These are phyloP conservation scores for Microplitis manilae DNA, from an alignment of 2,888 invertebrate genomes.

Conservation along the genomic window DNA sequence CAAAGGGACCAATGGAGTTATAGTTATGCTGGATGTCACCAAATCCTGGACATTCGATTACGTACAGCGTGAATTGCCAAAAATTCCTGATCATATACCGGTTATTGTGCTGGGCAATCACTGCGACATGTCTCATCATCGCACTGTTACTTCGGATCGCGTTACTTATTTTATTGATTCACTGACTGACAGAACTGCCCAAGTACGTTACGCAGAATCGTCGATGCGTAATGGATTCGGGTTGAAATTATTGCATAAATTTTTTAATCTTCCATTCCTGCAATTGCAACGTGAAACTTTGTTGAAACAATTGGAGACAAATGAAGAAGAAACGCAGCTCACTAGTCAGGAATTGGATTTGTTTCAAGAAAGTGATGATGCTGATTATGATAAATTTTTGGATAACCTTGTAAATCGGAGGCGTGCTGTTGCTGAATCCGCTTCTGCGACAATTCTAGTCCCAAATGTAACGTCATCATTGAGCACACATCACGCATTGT, in stretches of 20 bases:
- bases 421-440: slow-evolving; percentile 80
- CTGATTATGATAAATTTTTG: slow-evolving; percentile 82
- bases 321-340: slow-evolving; percentile 84
- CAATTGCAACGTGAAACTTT: slow-evolving; percentile 90
- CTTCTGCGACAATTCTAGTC: slow-evolving; percentile 73
- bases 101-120: slow-evolving; percentile 94
- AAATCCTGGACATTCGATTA: slow-evolving; percentile 98
- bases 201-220: slow-evolving; percentile 85
- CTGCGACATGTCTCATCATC: slow-evolving; percentile 97
- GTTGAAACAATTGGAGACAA: slow-evolving; percentile 86
- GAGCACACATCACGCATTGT: slow-evolving; percentile 57
- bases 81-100: slow-evolving; percentile 85
- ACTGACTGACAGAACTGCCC: slow-evolving; percentile 73
- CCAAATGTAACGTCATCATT: slow-evolving; percentile 65
- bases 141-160: slow-evolving; percentile 84
- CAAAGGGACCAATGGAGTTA: slow-evolving; percentile 94
- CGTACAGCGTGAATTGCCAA: slow-evolving; percentile 88
- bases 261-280: slow-evolving; percentile 94
- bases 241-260: slow-evolving; percentile 91
- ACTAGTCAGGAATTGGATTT: slow-evolving; percentile 84
- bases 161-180: slow-evolving; percentile 80
- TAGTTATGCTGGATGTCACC: slow-evolving; percentile 94
- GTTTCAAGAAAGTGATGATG: slow-evolving; percentile 84
- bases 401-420: slow-evolving; percentile 84
- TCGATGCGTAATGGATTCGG: slow-evolving; percentile 98